Evolutionary conservation across 2,888 invertebrate species (phyloP), one percentile per base, ranked within the genome.

Genomic region (Helleia helle): DNA sequence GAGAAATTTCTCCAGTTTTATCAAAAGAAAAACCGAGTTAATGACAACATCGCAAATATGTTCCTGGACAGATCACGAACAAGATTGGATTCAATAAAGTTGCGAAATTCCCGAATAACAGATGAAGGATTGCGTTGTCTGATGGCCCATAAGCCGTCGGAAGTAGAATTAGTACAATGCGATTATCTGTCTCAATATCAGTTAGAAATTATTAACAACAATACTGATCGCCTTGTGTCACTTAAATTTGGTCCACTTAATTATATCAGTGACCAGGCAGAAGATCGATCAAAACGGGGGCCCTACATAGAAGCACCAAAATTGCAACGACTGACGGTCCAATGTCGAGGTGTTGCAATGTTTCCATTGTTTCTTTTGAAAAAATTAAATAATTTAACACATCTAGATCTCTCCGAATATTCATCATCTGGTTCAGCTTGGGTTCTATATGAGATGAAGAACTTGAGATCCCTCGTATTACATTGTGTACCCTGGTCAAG

Each of bases 121-220:
- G 91, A 93, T 63, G 79, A 86, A 45, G 91, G 93, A 42, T 73
- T 96, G 36, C 85, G 87, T 51, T 88, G 88, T 38, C 73, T 96
- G 9, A 77, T 93, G 67, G 87, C 87, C 37, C 96, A 96, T 70
- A 89, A 90, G 49, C 86, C 94, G 26, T 75, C 86, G 8, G 91
- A 92, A 48, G 73, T 97, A 36, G 92, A 94, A 52, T 81, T 96
- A 48, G 87, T 89, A 42, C 90, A 93, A 55, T 94, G 94, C 65
- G 86, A 87, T 47, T 86, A 87, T 48, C 73, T 95, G 30, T 89
- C 91, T 0, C 80, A 87, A 28, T 67, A 76, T 13, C 87, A 90
- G 13, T 84, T 95, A 46, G 87, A 89, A 44, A 75, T 87, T 41
- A 88, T 96, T 38, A 92, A 92, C 51, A 81, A 80, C 41, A 87